A percentile compares a stretch with the other conserved stretches of the same genome.
These are phyloP conservation scores for Bungarus multicinctus DNA, from an alignment of 2,113 vertebrate species.

Conservation along the genomic window DNA sequence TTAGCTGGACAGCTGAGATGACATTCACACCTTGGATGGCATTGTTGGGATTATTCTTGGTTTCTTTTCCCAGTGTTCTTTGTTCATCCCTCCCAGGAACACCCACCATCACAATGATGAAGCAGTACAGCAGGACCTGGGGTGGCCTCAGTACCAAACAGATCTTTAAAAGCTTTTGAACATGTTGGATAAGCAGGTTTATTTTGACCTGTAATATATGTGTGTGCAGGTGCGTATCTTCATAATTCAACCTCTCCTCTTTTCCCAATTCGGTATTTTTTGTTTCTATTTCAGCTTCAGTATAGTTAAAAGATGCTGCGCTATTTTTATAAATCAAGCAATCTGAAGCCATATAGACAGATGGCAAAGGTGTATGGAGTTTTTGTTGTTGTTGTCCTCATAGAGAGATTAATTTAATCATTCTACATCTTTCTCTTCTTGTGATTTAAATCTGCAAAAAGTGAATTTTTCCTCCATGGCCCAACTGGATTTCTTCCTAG, in stretches of 20 bases:
- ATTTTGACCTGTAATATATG: conserved; percentile 30
- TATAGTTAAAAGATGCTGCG: not conserved
- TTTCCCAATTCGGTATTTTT: not conserved
- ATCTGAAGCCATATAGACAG: conserved; percentile 48
- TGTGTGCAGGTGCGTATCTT: not conserved
- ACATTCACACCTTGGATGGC: not conserved
- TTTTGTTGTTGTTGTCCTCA: conserved; percentile 33
- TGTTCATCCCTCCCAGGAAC: not conserved
- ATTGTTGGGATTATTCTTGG: not conserved
- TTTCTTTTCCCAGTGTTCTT: not conserved
- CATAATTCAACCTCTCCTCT: not conserved
- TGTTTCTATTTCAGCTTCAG: not conserved
- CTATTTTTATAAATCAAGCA: conserved; percentile 14
- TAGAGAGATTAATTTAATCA: conserved; percentile 44
- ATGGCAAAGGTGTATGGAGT: conserved; percentile 42
- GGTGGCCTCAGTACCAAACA: conserved; percentile 29
- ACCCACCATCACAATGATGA: not conserved
- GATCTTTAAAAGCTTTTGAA: conserved; percentile 36
- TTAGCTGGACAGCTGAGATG: not conserved
- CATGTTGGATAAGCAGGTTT: not conserved
- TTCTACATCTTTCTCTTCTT: conserved; percentile 44
- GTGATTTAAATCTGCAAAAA: conserved; percentile 61
- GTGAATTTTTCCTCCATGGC: conserved; percentile 31
- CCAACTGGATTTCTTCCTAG: conserved; percentile 60
- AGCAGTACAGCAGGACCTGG: not conserved